Evolutionary conservation across 1,140 invertebrate species (phyloP), one percentile per base, ranked within the genome.

Genomic region (Diorhabda elongata): DNA sequence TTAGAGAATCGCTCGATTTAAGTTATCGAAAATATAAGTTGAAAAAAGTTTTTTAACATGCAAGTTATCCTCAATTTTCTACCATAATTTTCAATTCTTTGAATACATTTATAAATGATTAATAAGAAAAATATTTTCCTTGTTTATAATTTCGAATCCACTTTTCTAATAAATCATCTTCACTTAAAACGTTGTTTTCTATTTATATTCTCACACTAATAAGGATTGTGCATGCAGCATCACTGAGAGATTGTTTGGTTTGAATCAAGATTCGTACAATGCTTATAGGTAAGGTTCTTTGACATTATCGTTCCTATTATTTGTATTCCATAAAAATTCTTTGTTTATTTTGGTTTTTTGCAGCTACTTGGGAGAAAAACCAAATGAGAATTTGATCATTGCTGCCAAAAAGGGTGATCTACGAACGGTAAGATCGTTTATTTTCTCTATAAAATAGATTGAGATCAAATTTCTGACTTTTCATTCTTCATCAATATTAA

Each of bases 351-450:
- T 69, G 60, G 59, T 73, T 74, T 75, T 74, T 80, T 82, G 71
- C 76, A 87, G 87, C 74, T 84, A 86, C 73, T 82, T 92, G 74
- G 82, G 92, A 74, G 90, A 92, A 82, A 91, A 90, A 83, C 89
- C 90, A 71, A 90, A 90, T 71, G 91, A 93, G 78, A 87, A 87
- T 72, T 85, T 96, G 71, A 84, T 96, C 75, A 90, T 91, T 85
- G 92, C 94, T 47, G 90, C 91, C 47, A 92, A 91, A 81, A 82
- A 85, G 74, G 92, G 91, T 47, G 90, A 93, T 81, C 79, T 93
- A 6, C 83, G 86, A 77, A 85, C 85, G 84, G 88, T 90, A 83
- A 81, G 79, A 67, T 42, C 41, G 44, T 61, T 61, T 43, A n/a
- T 26, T 61, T 42, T 61, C 4, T 4, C 42, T 42, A 56, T 56